Evolutionary conservation across 2,113 vertebrate genomes (phyloP).

Genomic region (Apeltes quadracus): DNA sequence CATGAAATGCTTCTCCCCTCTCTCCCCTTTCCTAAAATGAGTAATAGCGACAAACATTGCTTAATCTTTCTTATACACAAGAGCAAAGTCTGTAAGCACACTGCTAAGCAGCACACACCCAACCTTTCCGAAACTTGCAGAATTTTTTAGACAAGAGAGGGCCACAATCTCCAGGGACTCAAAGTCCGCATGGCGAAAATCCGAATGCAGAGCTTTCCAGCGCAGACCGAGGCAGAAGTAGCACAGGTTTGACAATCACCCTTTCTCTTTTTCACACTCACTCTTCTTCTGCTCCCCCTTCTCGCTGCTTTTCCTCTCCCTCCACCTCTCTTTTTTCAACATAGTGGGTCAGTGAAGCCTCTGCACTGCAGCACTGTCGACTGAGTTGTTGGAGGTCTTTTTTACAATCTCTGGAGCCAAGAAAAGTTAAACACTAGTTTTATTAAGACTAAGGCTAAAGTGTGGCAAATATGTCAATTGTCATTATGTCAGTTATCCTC

Average conservation of each 20-base stretch:
- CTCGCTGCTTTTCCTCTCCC: conserved; percentile 7
- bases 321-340: conserved; percentile 25
- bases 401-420: conserved; percentile 35
- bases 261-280: conserved; percentile 3
- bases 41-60: conserved; percentile 57
- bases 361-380: conserved; percentile 73
- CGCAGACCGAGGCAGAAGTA: conserved; percentile 50
- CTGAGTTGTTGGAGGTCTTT: conserved; percentile 50
- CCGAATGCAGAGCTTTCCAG: conserved; percentile 55
- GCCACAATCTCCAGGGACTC: conserved; percentile 60
- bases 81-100: conserved; percentile 48
- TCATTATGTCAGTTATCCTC: background rate
- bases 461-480: background rate
- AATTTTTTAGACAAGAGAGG: conserved; percentile 42
- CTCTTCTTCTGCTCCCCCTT: conserved; percentile 32
- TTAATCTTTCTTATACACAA: conserved; percentile 53
- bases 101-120: conserved; percentile 65
- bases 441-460: no score
- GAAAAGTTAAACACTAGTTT: background rate
- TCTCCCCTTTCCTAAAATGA: conserved; percentile 27
- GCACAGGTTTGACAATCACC: conserved; percentile 47
- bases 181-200: conserved; percentile 68
- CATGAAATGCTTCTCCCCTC: conserved; percentile 29
- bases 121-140: conserved; percentile 66
- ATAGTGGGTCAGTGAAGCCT: conserved; percentile 65